phyloP scores from a whole-genome alignment of 2,888 invertebrate genomes.

The Ophion ventricosus region DNA sequence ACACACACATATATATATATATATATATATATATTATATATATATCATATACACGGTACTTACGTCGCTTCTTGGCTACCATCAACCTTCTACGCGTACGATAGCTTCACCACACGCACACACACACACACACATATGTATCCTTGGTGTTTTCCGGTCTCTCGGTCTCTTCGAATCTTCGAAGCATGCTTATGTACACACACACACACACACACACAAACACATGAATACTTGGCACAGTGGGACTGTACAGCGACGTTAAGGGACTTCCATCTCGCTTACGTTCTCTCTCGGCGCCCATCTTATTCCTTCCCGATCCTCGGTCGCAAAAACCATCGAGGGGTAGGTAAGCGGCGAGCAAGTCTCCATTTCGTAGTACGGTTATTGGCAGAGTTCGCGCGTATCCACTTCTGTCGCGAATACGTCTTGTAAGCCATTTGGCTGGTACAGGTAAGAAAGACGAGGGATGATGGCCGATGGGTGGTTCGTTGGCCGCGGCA shows the following conservation, averaged over 20 bases:
- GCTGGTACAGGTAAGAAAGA: not conserved
- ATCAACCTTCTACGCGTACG: conserved; percentile 5
- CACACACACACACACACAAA: not conserved
- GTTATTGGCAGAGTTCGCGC: conserved; percentile 33
- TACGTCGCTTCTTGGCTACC: conserved; percentile 43
- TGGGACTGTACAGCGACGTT: conserved; percentile 23
- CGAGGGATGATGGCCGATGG: conserved; percentile 15
- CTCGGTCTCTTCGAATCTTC: too few relatives aligned
- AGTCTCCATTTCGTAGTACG: not conserved
- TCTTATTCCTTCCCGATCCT: conserved; percentile 44
- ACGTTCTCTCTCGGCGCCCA: conserved; percentile 24
- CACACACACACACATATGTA: not conserved
- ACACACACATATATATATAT: conserved; percentile 53
- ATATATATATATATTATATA: too few relatives aligned
- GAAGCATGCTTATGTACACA: not conserved
- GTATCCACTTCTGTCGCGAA: conserved; percentile 29
- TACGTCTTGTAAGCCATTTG: conserved; percentile 22
- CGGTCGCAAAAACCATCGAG: not conserved
- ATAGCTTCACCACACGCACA: not conserved
- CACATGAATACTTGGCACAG: conserved; percentile 25
- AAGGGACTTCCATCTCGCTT: conserved; percentile 56
- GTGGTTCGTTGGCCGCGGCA: conserved; percentile 17
- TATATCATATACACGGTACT: conserved; percentile 5
- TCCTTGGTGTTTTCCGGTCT: conserved; percentile 42
- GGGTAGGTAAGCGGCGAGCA: not conserved